A percentile compares a stretch with the other conserved stretches of the same genome.
These are phyloP conservation scores for Micronycteris hirsuta DNA, from an alignment of 2,113 vertebrate species.

Conservation along the genomic window DNA sequence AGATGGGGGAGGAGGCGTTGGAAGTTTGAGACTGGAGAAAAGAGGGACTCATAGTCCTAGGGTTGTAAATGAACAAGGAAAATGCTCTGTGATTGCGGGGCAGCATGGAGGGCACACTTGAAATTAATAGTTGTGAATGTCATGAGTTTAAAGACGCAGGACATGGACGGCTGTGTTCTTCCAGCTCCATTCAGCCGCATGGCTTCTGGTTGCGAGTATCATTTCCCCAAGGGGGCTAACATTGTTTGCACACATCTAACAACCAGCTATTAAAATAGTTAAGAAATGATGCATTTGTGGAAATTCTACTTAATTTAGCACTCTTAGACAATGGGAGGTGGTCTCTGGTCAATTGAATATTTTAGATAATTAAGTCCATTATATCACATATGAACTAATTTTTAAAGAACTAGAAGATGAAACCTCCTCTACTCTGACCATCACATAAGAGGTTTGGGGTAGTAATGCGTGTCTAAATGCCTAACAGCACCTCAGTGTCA, in stretches of 20 bases:
- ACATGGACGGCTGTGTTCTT: neutral
- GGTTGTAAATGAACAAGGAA: neutral
- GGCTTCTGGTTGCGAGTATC: neutral
- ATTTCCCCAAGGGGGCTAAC: neutral
- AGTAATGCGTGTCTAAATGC: neutral
- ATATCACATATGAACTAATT: neutral
- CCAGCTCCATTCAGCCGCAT: neutral
- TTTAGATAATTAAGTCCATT: neutral
- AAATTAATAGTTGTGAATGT: neutral
- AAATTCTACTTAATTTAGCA: neutral
- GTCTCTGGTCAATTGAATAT: slow-evolving; percentile 1
- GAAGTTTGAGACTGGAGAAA: slow-evolving; percentile 22
- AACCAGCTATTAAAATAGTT: neutral
- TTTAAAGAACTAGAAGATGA: neutral
- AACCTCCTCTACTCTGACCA: neutral
- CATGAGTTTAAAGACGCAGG: neutral
- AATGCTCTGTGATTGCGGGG: neutral
- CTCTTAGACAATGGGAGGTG: neutral
- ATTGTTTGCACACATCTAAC: neutral
- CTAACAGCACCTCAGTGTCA: neutral
- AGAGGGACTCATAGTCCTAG: neutral
- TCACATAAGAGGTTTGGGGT: neutral
- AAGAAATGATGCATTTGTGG: neutral
- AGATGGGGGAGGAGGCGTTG: neutral
- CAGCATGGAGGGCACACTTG: neutral